Evolutionary conservation across 2,113 vertebrate species (phyloP).

Genomic region (Lipophrys pholis): DNA sequence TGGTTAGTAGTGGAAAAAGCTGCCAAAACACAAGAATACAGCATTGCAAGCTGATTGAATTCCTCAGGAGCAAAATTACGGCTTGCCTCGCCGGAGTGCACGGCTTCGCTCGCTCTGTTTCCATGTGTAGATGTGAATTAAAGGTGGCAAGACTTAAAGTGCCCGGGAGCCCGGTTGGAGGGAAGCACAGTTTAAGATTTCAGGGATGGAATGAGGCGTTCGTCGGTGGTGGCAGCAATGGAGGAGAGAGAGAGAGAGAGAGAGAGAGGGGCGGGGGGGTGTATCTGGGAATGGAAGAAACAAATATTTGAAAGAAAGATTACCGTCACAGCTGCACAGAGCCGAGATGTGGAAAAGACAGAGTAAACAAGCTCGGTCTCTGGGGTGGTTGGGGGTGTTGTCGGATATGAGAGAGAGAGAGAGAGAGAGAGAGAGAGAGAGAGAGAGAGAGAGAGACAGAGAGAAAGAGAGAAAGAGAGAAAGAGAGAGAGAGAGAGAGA

Average conservation of each 20-base stretch:
- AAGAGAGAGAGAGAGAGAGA: neutral
- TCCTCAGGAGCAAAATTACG: constrained; percentile 77
- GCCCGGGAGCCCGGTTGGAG: constrained; percentile 57
- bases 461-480: constrained; percentile 24
- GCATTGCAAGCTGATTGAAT: constrained; percentile 64
- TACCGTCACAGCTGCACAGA: constrained; percentile 77
- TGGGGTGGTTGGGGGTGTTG: constrained; percentile 63
- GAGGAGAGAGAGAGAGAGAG: constrained; percentile 5
- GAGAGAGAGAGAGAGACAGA: constrained; percentile 39
- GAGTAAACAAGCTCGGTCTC: constrained; percentile 82
- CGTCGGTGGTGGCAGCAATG: constrained; percentile 13
- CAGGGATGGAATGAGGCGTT: constrained; percentile 59
- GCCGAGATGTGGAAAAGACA: constrained; percentile 75
- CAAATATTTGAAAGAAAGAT: constrained; percentile 86
- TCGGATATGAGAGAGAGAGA: constrained; percentile 13
- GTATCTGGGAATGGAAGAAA: constrained; percentile 79
- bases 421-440: constrained; percentile 17
- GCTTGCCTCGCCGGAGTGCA: constrained; percentile 32
- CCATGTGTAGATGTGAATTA: constrained; percentile 70
- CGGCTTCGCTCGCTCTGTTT: constrained; percentile 18
- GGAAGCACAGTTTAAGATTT: constrained; percentile 71
- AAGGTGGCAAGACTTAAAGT: constrained; percentile 77
- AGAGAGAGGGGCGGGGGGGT: constrained; percentile 2
- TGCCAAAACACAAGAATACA: constrained; percentile 56
- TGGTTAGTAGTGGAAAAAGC: constrained; percentile 45